Evolutionary conservation across 2,888 invertebrate genomes (phyloP).

Genomic region (Ichneumon xanthorius): DNA sequence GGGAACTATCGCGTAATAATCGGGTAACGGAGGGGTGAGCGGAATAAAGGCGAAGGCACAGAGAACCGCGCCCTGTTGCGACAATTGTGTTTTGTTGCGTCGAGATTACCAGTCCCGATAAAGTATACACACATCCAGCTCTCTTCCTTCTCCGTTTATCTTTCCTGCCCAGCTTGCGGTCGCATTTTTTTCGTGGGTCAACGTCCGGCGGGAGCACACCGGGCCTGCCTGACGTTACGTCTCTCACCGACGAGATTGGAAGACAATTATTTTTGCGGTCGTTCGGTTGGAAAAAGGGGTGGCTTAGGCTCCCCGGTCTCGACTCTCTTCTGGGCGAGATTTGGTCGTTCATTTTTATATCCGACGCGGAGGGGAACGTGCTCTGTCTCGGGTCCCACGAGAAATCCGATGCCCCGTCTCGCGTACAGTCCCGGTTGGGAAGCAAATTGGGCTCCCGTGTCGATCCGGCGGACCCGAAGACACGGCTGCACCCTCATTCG

Average conservation of each 20-base stretch:
- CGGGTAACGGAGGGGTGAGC: conserved; percentile 1
- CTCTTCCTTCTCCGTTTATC: not conserved
- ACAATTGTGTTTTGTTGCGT: conserved; percentile 41
- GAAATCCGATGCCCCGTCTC: conserved; percentile 42
- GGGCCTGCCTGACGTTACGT: conserved; percentile 39
- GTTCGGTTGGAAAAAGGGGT: conserved; percentile 61
- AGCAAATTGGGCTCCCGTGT: conserved; percentile 47
- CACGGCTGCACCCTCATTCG: not conserved
- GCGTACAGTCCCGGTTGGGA: conserved; percentile 17
- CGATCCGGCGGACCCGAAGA: conserved; percentile 15
- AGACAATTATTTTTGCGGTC: conserved; percentile 69
- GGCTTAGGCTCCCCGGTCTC: not conserved
- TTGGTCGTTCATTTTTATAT: conserved; percentile 17
- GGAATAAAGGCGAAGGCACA: conserved; percentile 1
- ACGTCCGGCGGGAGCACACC: conserved; percentile 45
- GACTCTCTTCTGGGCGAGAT: conserved; percentile 9
- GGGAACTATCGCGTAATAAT: conserved; percentile 51
- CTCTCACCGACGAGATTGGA: conserved; percentile 58
- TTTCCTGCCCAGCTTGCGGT: not conserved
- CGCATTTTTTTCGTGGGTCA: conserved; percentile 49
- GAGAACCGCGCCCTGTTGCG: conserved; percentile 12
- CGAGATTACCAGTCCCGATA: conserved; percentile 52
- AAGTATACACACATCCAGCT: conserved; percentile 30
- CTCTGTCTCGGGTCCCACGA: conserved; percentile 48
- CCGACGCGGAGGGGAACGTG: conserved; percentile 28